phyloP scores from a whole-genome alignment of 2,888 invertebrate species.

The Neuroscelio doddi region DNA sequence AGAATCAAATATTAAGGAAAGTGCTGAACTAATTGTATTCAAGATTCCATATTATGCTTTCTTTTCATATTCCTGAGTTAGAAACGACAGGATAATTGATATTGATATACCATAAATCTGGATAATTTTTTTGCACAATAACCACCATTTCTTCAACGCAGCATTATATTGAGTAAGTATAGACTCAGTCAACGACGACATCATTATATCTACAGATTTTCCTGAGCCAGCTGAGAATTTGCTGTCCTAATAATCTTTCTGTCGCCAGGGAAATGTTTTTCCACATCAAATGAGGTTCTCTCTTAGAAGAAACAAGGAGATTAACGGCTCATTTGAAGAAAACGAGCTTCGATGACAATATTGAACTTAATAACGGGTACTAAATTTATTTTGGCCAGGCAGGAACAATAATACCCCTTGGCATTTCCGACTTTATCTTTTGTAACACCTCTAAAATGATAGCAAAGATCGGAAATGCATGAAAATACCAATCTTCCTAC shows the following conservation, averaged over 20 bases:
- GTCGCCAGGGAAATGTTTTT: slow-evolving; percentile 50
- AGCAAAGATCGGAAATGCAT: slow-evolving; percentile 23
- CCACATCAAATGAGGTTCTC: slow-evolving; percentile 37
- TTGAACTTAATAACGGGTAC: slow-evolving; percentile 21
- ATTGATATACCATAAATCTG: too few species aligned
- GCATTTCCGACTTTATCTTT: slow-evolving; percentile 21
- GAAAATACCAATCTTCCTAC: slow-evolving; percentile 21
- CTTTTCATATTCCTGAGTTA: too few species aligned
- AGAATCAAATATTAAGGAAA: too few species aligned
- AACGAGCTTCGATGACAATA: slow-evolving; percentile 5
- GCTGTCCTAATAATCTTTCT: slow-evolving; percentile 47
- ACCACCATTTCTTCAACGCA: slow-evolving; percentile 48
- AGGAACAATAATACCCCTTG: slow-evolving; percentile 33
- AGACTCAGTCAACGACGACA: slow-evolving; percentile 43
- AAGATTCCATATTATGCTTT: too few species aligned
- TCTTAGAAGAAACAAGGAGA: slow-evolving; percentile 41
- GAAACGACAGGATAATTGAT: too few species aligned
- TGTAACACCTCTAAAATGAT: slow-evolving; percentile 26
- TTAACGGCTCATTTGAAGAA: slow-evolving; percentile 12
- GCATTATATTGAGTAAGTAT: slow-evolving; percentile 47
- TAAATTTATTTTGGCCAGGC: slow-evolving; percentile 25
- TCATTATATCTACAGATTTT: too few species aligned
- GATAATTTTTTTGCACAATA: too few species aligned
- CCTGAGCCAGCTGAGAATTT: too few species aligned
- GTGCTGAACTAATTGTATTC: too few species aligned